Evolutionary conservation across 37 sponge, comb jelly and placozoan species (phyloP), one percentile per base, ranked within the genome.

Genomic region (Halisarca cf. caerulea): DNA sequence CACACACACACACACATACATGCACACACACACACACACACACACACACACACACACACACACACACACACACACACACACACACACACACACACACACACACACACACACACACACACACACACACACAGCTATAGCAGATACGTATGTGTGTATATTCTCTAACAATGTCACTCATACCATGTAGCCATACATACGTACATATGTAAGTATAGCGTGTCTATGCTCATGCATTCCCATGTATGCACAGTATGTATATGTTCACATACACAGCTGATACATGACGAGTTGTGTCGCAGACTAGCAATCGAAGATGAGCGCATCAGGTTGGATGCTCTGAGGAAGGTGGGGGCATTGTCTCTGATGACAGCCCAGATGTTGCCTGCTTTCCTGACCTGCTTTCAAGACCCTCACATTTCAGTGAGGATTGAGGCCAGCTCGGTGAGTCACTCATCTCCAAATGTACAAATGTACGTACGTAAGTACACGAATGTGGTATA

Each of bases 301-400:
- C 75, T 99, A 39, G 78, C 58, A 33, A 72, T 69, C 30, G 87
- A 53, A 15, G 81, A 85, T 41, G 95, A 91, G 35, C 58, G 62
- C 14, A 83, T 71, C 30, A 85, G 91, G 30, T 79, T 99, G 45
- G 95, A 94, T 87, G 99, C 99, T 11, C 83, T 99, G 32, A 88
- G 83, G 55, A 93, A 93, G 91, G 89, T 95, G 69, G 15, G 30
- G 34, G 33, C 88, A 38, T 82, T 97, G 37, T n/a, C 82, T 3
- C 85, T 97, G 59, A 95, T 97, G 98, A 97, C 98, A 2, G 78
- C 90, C 6, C 83, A 89, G 59, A 61, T 97, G 54, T 84, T 92
- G 34, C 84, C 95, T 21, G 64, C 77, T 58, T 97, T 93, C 64
- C 90, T 97, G 42, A 30, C 85, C 40, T 95, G 94, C 58, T 92